Evolutionary conservation across 2,888 invertebrate species (phyloP), one percentile per base, ranked within the genome.

Genomic region (Proisotoma minuta): DNA sequence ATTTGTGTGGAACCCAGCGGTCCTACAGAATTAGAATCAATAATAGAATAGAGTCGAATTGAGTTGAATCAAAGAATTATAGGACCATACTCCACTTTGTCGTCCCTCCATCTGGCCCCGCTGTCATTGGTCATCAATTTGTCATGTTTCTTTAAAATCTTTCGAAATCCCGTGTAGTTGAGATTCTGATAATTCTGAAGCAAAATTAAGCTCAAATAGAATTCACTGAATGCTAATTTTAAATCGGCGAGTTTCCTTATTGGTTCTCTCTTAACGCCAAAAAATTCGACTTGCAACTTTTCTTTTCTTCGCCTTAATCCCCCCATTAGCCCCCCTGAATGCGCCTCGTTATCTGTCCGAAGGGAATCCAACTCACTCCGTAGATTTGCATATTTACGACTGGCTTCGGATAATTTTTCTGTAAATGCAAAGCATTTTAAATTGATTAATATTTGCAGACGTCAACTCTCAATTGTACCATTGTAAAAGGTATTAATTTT

Each of bases 121-220:
- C 84, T 83, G 70, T 88, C 89, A 57, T 90, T 88, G 63, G 85
- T 84, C 77, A 94, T 80, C 75, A 95, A 80, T 89, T 99, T 99
- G 80, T 99, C 99, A 78, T 98, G 98, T 79, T 99, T 99, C 79
- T 99, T 99, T 67, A 99, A 84, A 76, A 99, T 99, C 80, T 99
- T 99, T 68, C 98, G 84, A 81, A 99, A 99, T 1, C 98, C 99
- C 2, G 97, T 99, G 76, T 94, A 95, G 81, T 99, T 99, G 59
- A 99, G 82, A 78, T 94, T 96, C 80, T 99, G 97, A 78, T 96
- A 98, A 78, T 99, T 99, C 80, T 99, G 98, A 64, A 99, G 82
- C 18, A 99, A 82, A 74, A 99, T 95, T 54, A 99, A 82, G 76
- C 94, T 94, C 48, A 99, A 82, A 78, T 99, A 99, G 80, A 97